These are phyloP conservation scores for Macropodus opercularis DNA, from an alignment of 2,797 vertebrate species.

Conservation along the genomic window DNA sequence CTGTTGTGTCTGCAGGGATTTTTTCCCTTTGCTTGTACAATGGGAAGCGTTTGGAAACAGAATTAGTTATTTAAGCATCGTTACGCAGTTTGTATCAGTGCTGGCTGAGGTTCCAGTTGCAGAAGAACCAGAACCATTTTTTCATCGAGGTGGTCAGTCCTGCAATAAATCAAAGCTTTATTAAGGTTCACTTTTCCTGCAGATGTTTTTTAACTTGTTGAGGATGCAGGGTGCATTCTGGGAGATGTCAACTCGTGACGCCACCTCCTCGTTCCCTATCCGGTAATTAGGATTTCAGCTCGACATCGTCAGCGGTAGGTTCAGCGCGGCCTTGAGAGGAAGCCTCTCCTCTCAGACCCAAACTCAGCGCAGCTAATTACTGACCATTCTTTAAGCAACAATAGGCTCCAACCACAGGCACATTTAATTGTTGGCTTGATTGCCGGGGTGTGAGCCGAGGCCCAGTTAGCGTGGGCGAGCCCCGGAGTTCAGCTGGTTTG, in stretches of 20 bases:
- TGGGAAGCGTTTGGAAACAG: not conserved
- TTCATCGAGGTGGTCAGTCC: too few species aligned
- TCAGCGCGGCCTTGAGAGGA: conserved; percentile 13
- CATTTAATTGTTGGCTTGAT: conserved; percentile 62
- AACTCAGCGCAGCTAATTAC: conserved; percentile 63
- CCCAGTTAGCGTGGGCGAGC: conserved; percentile 48
- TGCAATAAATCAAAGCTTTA: too few species aligned
- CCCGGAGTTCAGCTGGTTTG: conserved; percentile 25
- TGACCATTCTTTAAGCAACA: conserved; percentile 59
- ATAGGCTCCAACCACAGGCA: conserved; percentile 39
- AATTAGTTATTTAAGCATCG: not conserved
- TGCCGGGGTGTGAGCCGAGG: conserved; percentile 35
- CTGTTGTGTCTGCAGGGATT: too few species aligned
- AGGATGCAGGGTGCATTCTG: too few species aligned
- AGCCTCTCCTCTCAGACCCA: conserved; percentile 23
- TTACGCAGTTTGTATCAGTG: not conserved
- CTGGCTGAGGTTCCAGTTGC: too few species aligned
- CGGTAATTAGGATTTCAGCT: conserved; percentile 13
- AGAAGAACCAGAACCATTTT: too few species aligned
- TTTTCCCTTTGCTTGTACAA: not conserved
- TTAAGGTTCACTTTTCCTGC: too few species aligned
- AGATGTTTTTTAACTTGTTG: too few species aligned
- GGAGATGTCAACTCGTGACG: not conserved
- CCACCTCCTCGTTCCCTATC: not conserved
- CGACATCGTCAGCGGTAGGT: conserved; percentile 21